phyloP scores from a whole-genome alignment of 2,113 vertebrate genomes.

The Chloroceryle aenea region DNA sequence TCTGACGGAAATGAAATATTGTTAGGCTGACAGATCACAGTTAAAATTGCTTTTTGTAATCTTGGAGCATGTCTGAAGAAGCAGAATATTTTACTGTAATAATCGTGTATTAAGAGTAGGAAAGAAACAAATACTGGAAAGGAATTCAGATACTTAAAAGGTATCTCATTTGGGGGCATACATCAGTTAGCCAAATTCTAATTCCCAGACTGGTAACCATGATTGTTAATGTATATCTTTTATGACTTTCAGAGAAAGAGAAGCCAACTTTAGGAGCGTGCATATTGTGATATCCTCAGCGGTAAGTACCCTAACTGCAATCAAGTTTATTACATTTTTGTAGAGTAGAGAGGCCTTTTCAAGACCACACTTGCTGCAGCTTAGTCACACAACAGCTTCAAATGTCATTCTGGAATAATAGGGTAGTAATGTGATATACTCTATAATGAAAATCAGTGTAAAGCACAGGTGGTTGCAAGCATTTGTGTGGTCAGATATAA shows the following conservation, averaged over 20 bases:
- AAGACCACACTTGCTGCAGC: slow-evolving; percentile 56
- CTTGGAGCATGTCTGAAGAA: not conserved
- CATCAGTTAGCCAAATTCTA: slow-evolving; percentile 11
- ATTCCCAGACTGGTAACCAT: not conserved
- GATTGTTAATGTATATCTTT: slow-evolving; percentile 7
- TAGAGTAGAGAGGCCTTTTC: slow-evolving; percentile 39
- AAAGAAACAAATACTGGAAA: not conserved
- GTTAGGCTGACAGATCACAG: slow-evolving; percentile 14
- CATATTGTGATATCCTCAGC: slow-evolving; percentile 12
- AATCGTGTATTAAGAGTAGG: not conserved
- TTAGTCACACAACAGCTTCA: slow-evolving; percentile 61
- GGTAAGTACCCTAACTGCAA: slow-evolving; percentile 53
- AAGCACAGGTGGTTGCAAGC: slow-evolving; percentile 62
- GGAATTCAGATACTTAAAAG: not conserved
- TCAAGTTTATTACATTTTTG: slow-evolving; percentile 51
- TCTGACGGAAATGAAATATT: slow-evolving; percentile 6
- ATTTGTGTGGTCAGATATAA: slow-evolving; percentile 64
- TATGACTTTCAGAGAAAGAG: slow-evolving; percentile 60
- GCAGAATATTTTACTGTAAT: not conserved
- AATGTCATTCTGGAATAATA: slow-evolving; percentile 59
- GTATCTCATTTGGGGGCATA: not conserved
- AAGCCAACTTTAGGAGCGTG: not conserved
- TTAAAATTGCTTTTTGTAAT: slow-evolving; percentile 27
- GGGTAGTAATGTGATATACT: slow-evolving; percentile 49
- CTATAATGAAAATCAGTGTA: slow-evolving; percentile 55